A percentile compares a stretch with the other conserved stretches of the same genome.
Conservation (phyloP, 2,888 invertebrate genomes). For the Ethmia dodecea region DNA sequence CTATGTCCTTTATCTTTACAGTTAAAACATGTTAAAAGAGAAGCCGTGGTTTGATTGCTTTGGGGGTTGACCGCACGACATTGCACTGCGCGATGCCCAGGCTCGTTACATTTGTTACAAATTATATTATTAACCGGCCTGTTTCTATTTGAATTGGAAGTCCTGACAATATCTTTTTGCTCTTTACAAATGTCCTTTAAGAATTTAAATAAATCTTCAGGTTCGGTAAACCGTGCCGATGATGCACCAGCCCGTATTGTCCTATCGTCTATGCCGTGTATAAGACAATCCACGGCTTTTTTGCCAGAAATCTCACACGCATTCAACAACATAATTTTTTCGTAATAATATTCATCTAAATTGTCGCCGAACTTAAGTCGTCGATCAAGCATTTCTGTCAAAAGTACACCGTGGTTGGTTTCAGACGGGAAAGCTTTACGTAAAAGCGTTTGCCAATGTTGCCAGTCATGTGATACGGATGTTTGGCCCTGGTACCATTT, state of each 20-base stretch:
- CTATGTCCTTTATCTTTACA: constrained; percentile 8
- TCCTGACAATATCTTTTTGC: too few species aligned
- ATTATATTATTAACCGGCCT: neutral
- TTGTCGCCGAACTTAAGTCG: too few species aligned
- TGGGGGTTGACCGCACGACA: neutral
- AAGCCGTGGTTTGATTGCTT: neutral
- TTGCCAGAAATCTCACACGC: constrained; percentile 12
- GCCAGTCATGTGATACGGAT: too few species aligned
- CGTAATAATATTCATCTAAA: too few species aligned
- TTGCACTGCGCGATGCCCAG: constrained; percentile 2
- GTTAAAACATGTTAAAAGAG: constrained; percentile 4
- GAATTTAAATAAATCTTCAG: constrained; percentile 14
- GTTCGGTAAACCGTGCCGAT: constrained; percentile 10
- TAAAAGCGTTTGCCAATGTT: too few species aligned
- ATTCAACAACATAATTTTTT: constrained; percentile 15
- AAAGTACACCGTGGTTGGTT: constrained; percentile 14
- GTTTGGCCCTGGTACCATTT: constrained; percentile 23
- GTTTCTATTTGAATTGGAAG: neutral
- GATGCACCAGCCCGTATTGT: constrained; percentile 12
- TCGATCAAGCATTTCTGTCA: constrained; percentile 18
- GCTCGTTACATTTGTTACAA: constrained; percentile 4
- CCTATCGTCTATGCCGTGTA: too few species aligned
- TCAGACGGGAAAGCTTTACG: too few species aligned
- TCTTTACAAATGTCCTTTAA: constrained; percentile 13
- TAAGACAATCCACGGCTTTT: constrained; percentile 16